phyloP scores from a whole-genome alignment of 1,140 invertebrate genomes.

The Danaus melanippus region DNA sequence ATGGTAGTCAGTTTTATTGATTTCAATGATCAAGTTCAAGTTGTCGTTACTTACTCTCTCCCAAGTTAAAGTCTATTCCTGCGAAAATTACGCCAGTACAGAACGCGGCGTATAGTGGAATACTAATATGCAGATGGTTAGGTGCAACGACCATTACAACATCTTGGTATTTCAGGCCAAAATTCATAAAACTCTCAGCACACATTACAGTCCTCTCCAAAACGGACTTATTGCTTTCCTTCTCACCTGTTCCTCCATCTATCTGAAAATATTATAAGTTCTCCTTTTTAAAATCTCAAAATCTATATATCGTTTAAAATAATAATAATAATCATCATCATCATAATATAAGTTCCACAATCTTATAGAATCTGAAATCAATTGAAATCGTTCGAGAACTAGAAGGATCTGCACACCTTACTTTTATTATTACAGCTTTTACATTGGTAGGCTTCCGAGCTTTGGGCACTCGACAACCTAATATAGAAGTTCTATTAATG shows the following conservation, averaged over 20 bases:
- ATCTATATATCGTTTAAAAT: too few relatives aligned
- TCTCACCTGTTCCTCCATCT: slow-evolving; percentile 47
- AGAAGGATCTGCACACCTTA: too few relatives aligned
- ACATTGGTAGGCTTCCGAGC: too few relatives aligned
- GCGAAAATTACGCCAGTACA: slow-evolving; percentile 16
- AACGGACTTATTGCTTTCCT: slow-evolving; percentile 40
- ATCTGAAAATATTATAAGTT: slow-evolving; percentile 36
- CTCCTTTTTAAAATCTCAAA: not conserved
- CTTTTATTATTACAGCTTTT: too few relatives aligned
- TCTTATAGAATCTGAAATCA: too few relatives aligned
- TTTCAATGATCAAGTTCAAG: too few relatives aligned
- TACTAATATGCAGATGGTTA: slow-evolving; percentile 43
- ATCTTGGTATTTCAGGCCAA: slow-evolving; percentile 39
- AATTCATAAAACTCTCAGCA: slow-evolving; percentile 34
- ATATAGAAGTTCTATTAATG: too few relatives aligned
- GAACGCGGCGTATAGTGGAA: slow-evolving; percentile 44
- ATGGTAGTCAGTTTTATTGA: not conserved
- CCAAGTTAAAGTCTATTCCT: slow-evolving; percentile 18
- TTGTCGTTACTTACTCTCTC: slow-evolving; percentile 14
- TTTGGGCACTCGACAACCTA: too few relatives aligned
- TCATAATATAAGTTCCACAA: too few relatives aligned
- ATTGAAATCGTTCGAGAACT: too few relatives aligned
- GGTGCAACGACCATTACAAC: slow-evolving; percentile 44
- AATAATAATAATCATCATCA: too few relatives aligned
- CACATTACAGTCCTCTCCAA: slow-evolving; percentile 36